A percentile compares a stretch with the other conserved stretches of the same genome.
These are phyloP conservation scores for Misgurnus anguillicaudatus DNA, from an alignment of 2,113 vertebrate species.

Conservation along the genomic window DNA sequence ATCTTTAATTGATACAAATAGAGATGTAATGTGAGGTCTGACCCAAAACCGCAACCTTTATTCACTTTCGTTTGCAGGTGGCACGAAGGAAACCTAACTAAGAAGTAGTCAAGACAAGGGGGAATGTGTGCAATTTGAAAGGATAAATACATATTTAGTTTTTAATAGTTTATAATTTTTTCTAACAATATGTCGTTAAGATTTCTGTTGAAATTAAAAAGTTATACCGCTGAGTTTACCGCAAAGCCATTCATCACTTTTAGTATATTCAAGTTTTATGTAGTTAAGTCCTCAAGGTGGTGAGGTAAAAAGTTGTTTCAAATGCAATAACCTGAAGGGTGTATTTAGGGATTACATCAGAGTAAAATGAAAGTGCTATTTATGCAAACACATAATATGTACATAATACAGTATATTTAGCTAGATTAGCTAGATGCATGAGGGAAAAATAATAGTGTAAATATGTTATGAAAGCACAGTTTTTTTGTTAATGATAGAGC, in stretches of 20 bases:
- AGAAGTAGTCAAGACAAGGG: not conserved
- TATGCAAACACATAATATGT: not conserved
- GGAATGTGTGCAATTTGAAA: not conserved
- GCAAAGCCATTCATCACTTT: conserved; percentile 32
- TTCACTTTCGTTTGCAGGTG: not conserved
- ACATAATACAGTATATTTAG: too few relatives aligned
- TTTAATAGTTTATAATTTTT: not conserved
- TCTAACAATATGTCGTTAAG: not conserved
- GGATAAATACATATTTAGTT: not conserved
- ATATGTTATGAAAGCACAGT: not conserved
- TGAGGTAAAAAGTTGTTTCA: conserved; percentile 36
- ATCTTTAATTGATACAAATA: conserved; percentile 34
- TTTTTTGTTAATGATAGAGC: too few relatives aligned
- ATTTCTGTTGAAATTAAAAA: not conserved
- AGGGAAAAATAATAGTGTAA: not conserved
- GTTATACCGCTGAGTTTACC: too few relatives aligned
- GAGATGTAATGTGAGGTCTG: conserved; percentile 30
- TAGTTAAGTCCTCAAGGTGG: conserved; percentile 38
- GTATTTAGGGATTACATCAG: not conserved
- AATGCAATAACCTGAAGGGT: conserved; percentile 7
- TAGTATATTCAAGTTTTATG: conserved; percentile 6
- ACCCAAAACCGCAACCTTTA: not conserved
- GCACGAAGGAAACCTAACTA: not conserved
- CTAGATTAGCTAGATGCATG: too few relatives aligned
- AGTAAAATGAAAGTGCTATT: not conserved